phyloP scores from a whole-genome alignment of 2,113 vertebrate species.

The Murina feae region DNA sequence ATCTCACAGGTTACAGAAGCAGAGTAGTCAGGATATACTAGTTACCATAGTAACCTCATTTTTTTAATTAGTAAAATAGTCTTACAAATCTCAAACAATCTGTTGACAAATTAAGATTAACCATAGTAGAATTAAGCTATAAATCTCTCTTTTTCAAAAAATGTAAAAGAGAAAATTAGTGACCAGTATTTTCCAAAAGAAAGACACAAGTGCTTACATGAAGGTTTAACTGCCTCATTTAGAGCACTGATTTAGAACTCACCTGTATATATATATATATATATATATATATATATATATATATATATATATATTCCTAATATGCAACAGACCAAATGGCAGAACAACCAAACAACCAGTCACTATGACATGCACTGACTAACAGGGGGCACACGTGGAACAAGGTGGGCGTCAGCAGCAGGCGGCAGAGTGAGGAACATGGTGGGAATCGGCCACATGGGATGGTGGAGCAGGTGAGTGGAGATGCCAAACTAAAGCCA shows the following conservation, averaged over 20 bases:
- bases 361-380: too few relatives aligned
- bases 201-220: background rate
- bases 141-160: constrained; percentile 37
- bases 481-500: too few relatives aligned
- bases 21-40: constrained; percentile 22
- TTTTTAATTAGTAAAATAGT: constrained; percentile 77
- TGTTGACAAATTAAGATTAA: constrained; percentile 53
- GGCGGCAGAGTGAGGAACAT: too few relatives aligned
- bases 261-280: background rate
- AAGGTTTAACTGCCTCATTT: constrained; percentile 15
- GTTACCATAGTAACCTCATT: constrained; percentile 71
- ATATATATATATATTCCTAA: too few relatives aligned
- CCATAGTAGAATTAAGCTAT: constrained; percentile 40
- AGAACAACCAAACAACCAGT: too few relatives aligned
- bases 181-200: background rate
- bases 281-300: too few relatives aligned
- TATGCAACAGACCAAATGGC: too few relatives aligned
- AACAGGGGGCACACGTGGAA: too few relatives aligned
- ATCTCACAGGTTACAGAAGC: constrained; percentile 53
- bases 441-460: fast-evolving
- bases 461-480: too few relatives aligned
- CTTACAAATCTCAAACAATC: constrained; percentile 62
- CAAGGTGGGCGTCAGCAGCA: too few relatives aligned
- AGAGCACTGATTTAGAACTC: background rate
- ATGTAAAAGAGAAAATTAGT: constrained; percentile 26